Evolutionary conservation across 2,797 vertebrate species (phyloP).

Genomic region (Glossophaga mutica): DNA sequence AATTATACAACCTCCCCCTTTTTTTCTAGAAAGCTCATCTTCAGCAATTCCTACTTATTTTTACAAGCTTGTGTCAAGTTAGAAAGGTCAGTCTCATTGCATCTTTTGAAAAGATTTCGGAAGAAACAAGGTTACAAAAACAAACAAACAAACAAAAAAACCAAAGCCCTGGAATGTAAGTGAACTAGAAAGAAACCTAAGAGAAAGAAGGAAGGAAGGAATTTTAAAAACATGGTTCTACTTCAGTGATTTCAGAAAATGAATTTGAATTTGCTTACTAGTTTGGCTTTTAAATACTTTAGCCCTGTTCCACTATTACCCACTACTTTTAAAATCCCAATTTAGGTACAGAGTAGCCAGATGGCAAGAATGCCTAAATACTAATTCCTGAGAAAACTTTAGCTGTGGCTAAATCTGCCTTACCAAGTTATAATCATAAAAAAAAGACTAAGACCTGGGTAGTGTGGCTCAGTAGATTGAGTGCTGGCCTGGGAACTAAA

Average conservation of each 20-base stretch:
- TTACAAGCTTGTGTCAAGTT: not conserved
- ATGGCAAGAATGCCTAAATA: constrained; percentile 6
- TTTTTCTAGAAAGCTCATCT: not conserved
- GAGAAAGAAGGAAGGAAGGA: not conserved
- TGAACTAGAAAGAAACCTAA: not conserved
- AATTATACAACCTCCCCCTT: not conserved
- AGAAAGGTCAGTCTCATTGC: not conserved
- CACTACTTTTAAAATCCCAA: not conserved
- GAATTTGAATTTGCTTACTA: not conserved
- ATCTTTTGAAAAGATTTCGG: constrained; percentile 25
- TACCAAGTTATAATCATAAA: not conserved
- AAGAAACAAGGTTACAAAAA: not conserved
- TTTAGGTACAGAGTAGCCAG: constrained; percentile 11
- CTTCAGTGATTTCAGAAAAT: not conserved
- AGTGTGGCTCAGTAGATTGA: too few relatives aligned
- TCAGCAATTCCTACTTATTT: constrained; percentile 10
- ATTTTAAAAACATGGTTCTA: not conserved
- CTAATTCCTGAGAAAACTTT: constrained; percentile 22
- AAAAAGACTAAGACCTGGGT: not conserved
- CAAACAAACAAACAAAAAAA: constrained; percentile 9
- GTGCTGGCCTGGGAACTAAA: too few relatives aligned
- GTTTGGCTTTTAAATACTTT: not conserved
- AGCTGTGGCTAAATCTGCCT: not conserved
- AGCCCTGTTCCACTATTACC: not conserved
- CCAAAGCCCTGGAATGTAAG: not conserved